These are phyloP conservation scores for Teleiodes luculella DNA, from an alignment of 2,888 invertebrate genomes.

Conservation along the genomic window DNA sequence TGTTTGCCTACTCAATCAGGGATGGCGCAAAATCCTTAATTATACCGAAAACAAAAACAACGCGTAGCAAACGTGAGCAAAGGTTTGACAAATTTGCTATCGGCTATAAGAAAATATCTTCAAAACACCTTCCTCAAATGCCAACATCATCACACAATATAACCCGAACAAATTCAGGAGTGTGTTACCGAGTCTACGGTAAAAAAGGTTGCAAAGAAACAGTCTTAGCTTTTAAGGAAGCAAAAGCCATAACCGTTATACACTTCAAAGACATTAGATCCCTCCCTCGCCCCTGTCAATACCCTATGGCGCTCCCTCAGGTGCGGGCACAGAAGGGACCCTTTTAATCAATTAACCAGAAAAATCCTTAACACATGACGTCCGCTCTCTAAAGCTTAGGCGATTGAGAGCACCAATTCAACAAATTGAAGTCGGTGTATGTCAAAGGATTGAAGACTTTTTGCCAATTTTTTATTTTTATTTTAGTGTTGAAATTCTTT, in stretches of 20 bases:
- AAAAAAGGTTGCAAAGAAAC: neutral
- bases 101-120: too few species aligned
- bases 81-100: too few species aligned
- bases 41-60: too few species aligned
- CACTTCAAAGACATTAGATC: neutral
- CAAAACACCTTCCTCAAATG: too few species aligned
- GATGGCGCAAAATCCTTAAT: too few species aligned
- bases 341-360: slow-evolving; percentile 55
- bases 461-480: slow-evolving; percentile 26
- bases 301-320: neutral
- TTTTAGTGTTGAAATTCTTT: too few species aligned
- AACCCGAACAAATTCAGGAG: too few species aligned
- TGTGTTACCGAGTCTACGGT: too few species aligned
- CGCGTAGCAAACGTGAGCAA: too few species aligned
- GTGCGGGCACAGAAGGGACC: slow-evolving; percentile 24
- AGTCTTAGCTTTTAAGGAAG: neutral
- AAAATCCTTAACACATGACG: slow-evolving; percentile 59
- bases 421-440: slow-evolving; percentile 32
- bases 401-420: slow-evolving; percentile 50
- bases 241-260: neutral
- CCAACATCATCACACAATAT: too few species aligned
- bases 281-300: neutral
- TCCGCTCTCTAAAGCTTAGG: slow-evolving; percentile 56
- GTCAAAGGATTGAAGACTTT: neutral
- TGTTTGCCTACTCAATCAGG: too few species aligned